Evolutionary conservation across 1,140 invertebrate genomes (phyloP), one percentile per base, ranked within the genome.

Genomic region (Drosophila punjabiensis): DNA sequence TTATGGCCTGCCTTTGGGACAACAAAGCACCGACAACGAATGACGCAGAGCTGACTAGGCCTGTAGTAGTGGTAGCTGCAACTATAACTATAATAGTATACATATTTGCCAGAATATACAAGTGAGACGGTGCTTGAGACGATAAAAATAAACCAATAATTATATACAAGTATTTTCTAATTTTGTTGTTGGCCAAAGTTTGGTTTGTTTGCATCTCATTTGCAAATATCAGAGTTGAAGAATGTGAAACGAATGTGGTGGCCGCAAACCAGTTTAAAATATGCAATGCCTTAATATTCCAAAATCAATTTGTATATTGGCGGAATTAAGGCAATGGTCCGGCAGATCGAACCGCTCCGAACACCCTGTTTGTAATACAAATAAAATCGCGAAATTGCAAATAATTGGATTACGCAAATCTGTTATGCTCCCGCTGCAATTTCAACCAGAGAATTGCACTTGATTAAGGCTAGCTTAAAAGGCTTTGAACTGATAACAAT

Each of bases 161-260:
- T 47, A 28, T 24, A 66, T 37, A 14, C 28, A 33, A 47, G 48
- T 53, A 33, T 33, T 28, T 35, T 33, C 55, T 13, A 16, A 41
- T 64, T 9, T n/a, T 37, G 69, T 55, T 32, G 28, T n/a, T 76
- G 39, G 55, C 62, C 50, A 41, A 60, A 43, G 53, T 30, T 63
- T 16, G 59, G 28, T 59, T 76, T 68, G 59, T 50, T 68, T 65
- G 64, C 79, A 69, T 69, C 28, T 87, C 48, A 80, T 80, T 66
- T 62, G 55, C 55, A 87, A 87, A 87, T 87, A 87, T 83, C 84
- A 87, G 86, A 87, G 84, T 88, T 83, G 68, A 87, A 70, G 59
- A 74, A 87, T 82, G 84, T 50, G 70, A 74, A 82, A 69, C 56
- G 32, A 69, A 53, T 47, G 55, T 9, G 16, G n/a, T 37, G 52